Base-by-base conservation (phyloP, 1,140 invertebrate species). In the Zelostemma sp. region DNA sequence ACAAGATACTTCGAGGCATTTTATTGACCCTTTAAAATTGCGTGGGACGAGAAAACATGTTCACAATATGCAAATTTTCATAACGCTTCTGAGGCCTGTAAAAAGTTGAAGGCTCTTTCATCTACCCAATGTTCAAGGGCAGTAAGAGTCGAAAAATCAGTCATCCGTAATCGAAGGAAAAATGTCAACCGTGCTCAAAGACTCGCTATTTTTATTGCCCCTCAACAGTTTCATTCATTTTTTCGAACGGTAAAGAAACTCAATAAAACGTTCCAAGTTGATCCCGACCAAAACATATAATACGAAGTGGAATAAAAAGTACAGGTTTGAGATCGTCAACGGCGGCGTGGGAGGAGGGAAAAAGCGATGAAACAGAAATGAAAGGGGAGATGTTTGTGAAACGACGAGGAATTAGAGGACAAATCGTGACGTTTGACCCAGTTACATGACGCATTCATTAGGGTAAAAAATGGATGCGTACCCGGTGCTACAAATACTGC, bases 401-500 rank as follows among this genome's bases (percentile, higher is more conserved):
- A 63, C 2, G 28, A 55, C 43, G 47, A 40, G 2, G 11, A 56
- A 16, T 38, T 16, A 43, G 16, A 62, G 17, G 45, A 65, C 45
- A 38, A 64, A 60, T 18, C 38, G 33, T 47, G 38, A 28, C 28
- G 41, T 18, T 18, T 17, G 47, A 17, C 45, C 31, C 15, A 56
- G 58, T 65, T 48, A 49, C 19, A 48, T 28, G 15, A 33, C 33
- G 14, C 38, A 38, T 21, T 25, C 31, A 50, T 14, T 35, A n/a
- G 28, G 5, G 15, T 63, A 73, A 75, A 69, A 56, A 17, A 85
- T 86, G 84, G 82, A 86, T 56, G 79, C 81, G 16, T 82, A 83
- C 49, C 84, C 84, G 14, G 80, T 86, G 40, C 60, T 86, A 48
- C 82, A 84, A 72, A 84, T 84, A 60, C 79, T 86, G 46, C 79